Evolutionary conservation across 2,888 invertebrate species (phyloP), one percentile per base, ranked within the genome.

Genomic region (Pammene fasciana): DNA sequence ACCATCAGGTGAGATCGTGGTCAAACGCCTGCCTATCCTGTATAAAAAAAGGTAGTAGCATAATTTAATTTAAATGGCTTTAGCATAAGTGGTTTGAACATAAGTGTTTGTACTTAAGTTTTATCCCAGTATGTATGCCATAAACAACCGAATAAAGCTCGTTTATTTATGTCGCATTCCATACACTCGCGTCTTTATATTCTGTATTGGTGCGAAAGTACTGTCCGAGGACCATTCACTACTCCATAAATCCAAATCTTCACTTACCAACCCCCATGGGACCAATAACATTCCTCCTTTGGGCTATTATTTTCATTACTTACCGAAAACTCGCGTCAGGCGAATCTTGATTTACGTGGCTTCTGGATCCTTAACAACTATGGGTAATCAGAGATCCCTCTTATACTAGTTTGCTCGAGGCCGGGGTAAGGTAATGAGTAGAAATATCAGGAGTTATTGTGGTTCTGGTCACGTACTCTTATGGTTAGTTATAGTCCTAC

Each of bases 381-480:
- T 16, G 6, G 5, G 11, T 26, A 13, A n/a, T n/a, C 54, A 54
- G 34, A 54, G 13, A n/a, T 26, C 54, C 5, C n/a, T 26, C 54
- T n/a, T 54, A 8, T 34, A 34, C 34, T 34, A 34, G 54, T 54
- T 26, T 13, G 18, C 34, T 6, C 26, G 34, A n/a, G 9, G 54
- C n/a, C 4, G 2, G 3, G 4, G 16, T n/a, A 6, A 10, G 11
- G n/a, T 7, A 34, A 54, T 11, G 6, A 6, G n/a, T 34, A 13
- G 8, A 0, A 34, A 26, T 34, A 54, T 65, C 10, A 41, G 5
- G 62, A 41, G 57, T 57, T 45, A 52, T 45, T 55, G 10, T 45
- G 41, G 45, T 59, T 61, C 70, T 54, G 70, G 54, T 70, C 70
- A 70, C 70, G 70, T 70, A n/a, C 7, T 46, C 36, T 45, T 46